phyloP scores from a whole-genome alignment of 2,888 invertebrate species.

The Agriopis aurantiaria region DNA sequence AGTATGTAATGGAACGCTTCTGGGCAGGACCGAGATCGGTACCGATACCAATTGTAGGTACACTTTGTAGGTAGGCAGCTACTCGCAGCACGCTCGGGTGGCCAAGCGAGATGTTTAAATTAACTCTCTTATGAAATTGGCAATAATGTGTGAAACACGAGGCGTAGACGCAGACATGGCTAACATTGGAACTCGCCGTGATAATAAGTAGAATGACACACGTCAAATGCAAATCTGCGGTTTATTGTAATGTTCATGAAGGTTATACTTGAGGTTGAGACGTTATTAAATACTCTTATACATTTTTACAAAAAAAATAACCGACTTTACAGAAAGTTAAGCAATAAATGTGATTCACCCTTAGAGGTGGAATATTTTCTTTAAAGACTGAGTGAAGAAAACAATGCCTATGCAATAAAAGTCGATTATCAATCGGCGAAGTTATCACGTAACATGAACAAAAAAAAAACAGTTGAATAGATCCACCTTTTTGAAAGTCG shows the following conservation, averaged over 20 bases:
- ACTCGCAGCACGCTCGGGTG: conserved; percentile 66
- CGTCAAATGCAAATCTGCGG: conserved; percentile 11
- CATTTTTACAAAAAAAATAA: no score
- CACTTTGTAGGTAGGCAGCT: conserved; percentile 51
- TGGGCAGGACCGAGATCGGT: conserved; percentile 41
- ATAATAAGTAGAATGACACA: conserved; percentile 15
- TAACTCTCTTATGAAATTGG: conserved; percentile 66
- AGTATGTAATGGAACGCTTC: conserved; percentile 58
- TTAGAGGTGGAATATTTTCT: no score
- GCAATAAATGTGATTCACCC: no score
- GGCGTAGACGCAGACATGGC: conserved; percentile 31
- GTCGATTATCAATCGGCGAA: no score
- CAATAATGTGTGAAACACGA: conserved; percentile 63
- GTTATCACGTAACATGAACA: no score
- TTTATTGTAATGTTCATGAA: conserved; percentile 19
- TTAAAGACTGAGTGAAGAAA: no score
- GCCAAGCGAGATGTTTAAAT: conserved; percentile 65
- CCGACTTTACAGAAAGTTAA: no score
- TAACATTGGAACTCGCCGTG: conserved; percentile 19
- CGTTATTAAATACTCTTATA: conserved; percentile 7
- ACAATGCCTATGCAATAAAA: no score
- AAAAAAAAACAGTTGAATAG: no score
- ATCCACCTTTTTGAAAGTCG: no score
- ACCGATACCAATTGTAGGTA: conserved; percentile 38
- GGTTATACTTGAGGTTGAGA: conserved; percentile 16